Evolutionary conservation across 2,888 invertebrate species (phyloP).

Genomic region (Leptinotarsa rubiginosa): DNA sequence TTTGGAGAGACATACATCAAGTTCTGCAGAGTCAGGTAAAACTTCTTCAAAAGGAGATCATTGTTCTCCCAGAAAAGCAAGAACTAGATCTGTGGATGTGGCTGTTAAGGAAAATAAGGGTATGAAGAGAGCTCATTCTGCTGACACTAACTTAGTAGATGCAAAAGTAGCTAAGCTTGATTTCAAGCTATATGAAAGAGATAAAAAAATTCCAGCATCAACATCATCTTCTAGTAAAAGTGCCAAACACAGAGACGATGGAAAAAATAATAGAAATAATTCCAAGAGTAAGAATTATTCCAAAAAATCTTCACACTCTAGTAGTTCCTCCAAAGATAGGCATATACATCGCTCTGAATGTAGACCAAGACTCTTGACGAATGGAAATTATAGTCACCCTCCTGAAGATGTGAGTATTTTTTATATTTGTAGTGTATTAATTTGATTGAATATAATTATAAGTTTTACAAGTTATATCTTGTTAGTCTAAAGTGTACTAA

Average conservation of each 20-base stretch:
- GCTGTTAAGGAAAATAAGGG: constrained; percentile 50
- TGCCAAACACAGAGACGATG: constrained; percentile 51
- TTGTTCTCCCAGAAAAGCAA: constrained; percentile 54
- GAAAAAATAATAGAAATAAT: constrained; percentile 47
- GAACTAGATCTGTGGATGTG: constrained; percentile 60
- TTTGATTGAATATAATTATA: neutral
- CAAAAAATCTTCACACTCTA: constrained; percentile 41
- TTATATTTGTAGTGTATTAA: neutral
- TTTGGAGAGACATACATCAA: constrained; percentile 51
- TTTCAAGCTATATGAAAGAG: constrained; percentile 49
- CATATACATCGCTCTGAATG: constrained; percentile 46
- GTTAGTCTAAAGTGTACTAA: neutral
- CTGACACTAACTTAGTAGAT: constrained; percentile 51
- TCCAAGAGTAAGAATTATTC: constrained; percentile 47
- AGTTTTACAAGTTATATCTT: neutral
- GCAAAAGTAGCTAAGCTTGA: constrained; percentile 54
- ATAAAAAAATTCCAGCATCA: constrained; percentile 32
- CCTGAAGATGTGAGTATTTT: constrained; percentile 61
- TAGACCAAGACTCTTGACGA: constrained; percentile 55
- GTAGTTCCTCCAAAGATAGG: constrained; percentile 43
- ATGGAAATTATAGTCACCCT: constrained; percentile 63
- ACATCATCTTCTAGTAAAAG: constrained; percentile 33
- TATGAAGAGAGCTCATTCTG: constrained; percentile 58
- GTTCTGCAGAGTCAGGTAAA: constrained; percentile 51
- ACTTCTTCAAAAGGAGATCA: constrained; percentile 36